Conservation (phyloP, 2,113 vertebrate genomes). For the Corvus hawaiiensis region DNA sequence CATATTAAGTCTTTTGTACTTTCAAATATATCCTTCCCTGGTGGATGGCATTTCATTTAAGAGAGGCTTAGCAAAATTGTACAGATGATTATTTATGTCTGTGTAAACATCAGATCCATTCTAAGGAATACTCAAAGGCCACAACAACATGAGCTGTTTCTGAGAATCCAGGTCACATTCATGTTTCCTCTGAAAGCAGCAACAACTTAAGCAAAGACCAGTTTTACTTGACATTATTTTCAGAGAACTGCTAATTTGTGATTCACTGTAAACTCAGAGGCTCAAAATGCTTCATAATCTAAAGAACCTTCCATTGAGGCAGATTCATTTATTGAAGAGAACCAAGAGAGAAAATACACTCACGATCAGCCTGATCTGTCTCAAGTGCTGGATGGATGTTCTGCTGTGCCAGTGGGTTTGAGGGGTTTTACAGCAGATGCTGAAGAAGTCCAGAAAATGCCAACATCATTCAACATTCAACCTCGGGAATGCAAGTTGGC, state of each 20-base stretch:
- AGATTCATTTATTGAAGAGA: neutral
- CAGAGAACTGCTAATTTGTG: neutral
- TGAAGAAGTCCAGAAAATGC: neutral
- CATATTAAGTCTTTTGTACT: neutral
- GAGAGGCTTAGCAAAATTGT: neutral
- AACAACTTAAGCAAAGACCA: neutral
- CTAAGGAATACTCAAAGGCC: neutral
- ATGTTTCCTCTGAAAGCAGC: neutral
- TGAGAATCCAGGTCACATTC: neutral
- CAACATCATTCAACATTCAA: neutral
- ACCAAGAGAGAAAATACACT: neutral
- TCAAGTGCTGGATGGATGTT: accelerated
- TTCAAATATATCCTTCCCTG: neutral
- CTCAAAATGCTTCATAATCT: neutral
- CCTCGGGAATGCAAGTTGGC: neutral
- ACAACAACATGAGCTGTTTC: neutral
- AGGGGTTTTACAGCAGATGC: neutral
- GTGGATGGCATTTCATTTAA: neutral
- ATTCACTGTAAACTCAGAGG: neutral
- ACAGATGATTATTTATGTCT: neutral
- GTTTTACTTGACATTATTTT: neutral
- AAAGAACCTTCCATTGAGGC: neutral
- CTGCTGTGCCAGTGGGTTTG: neutral
- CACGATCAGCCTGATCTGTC: neutral
- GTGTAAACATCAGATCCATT: neutral